Percentiles rank a stretch among this genome's conserved stretches.
These are phyloP conservation scores for Babylonia areolata DNA, from an alignment of 1,140 invertebrate genomes.

Conservation along the genomic window DNA sequence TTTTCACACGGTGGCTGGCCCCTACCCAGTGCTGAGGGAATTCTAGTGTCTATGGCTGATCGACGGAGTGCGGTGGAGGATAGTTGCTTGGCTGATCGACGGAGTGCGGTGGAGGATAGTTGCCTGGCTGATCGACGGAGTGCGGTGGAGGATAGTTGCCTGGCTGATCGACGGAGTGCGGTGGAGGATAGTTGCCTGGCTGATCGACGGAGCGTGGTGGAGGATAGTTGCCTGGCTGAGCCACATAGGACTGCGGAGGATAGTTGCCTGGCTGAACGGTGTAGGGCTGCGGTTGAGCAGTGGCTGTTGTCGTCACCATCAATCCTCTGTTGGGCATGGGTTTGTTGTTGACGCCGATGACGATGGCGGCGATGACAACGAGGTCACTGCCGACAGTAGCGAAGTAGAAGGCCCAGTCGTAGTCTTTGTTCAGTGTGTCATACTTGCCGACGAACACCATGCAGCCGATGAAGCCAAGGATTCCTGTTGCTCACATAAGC, in stretches of 20 bases:
- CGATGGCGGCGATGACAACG: conserved; percentile 17
- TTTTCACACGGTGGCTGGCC: no score
- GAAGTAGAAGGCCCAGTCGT: conserved; percentile 25
- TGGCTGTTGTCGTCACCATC: not conserved
- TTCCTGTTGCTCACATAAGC: no score
- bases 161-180: not conserved
- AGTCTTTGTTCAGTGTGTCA: not conserved
- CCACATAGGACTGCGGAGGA: not conserved
- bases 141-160: no score
- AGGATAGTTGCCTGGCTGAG: not conserved
- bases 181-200: no score
- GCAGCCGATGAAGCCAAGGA: not conserved
- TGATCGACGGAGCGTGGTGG: no score
- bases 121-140: no score
- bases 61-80: no score
- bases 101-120: no score
- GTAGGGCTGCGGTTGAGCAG: not conserved
- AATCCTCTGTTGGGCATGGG: not conserved
- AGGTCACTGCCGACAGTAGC: conserved; percentile 2
- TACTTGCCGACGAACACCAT: conserved; percentile 15
- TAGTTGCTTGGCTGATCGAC: no score
- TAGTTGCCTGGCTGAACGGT: no score
- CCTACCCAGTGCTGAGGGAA: no score
- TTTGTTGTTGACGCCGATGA: conserved; percentile 20
- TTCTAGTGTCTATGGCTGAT: no score